phyloP scores from a whole-genome alignment of 2,113 vertebrate genomes.

The Telmatochromis sp. region DNA sequence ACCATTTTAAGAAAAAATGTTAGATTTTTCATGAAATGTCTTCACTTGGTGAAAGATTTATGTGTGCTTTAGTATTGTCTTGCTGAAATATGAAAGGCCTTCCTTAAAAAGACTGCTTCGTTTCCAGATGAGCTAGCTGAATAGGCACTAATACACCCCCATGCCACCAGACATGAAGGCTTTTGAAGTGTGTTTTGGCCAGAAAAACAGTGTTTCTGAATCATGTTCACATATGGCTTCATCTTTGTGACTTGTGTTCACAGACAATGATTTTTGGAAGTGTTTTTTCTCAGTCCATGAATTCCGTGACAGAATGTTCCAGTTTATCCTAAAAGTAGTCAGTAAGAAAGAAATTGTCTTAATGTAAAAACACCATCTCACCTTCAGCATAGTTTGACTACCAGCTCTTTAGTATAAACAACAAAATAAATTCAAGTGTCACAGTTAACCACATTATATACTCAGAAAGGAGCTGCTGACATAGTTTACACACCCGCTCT shows the following conservation, averaged over 20 bases:
- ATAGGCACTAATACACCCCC: not conserved
- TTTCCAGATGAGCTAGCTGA: not conserved
- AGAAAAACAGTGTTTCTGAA: not conserved
- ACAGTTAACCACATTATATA: not conserved
- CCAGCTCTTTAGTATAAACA: not conserved
- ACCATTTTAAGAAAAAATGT: not conserved
- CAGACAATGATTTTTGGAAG: not conserved
- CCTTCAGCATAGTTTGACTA: not conserved
- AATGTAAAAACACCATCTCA: not conserved
- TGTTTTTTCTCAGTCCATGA: not conserved
- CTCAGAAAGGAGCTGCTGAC: not conserved
- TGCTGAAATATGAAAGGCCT: not conserved
- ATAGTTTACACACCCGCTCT: not conserved
- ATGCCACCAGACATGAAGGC: not conserved
- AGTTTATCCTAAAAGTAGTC: not conserved
- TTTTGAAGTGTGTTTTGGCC: not conserved
- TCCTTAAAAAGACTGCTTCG: rapidly evolving
- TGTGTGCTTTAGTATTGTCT: not conserved
- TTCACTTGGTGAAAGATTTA: not conserved
- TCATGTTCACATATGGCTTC: not conserved
- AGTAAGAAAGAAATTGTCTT: not conserved
- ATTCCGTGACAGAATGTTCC: not conserved
- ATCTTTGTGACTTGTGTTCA: not conserved
- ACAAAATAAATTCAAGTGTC: not conserved
- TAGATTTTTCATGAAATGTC: not conserved